These are phyloP conservation scores for Agelas oroides DNA, from an alignment of 37 sponge, comb jelly and placozoan genomes.

Conservation along the genomic window DNA sequence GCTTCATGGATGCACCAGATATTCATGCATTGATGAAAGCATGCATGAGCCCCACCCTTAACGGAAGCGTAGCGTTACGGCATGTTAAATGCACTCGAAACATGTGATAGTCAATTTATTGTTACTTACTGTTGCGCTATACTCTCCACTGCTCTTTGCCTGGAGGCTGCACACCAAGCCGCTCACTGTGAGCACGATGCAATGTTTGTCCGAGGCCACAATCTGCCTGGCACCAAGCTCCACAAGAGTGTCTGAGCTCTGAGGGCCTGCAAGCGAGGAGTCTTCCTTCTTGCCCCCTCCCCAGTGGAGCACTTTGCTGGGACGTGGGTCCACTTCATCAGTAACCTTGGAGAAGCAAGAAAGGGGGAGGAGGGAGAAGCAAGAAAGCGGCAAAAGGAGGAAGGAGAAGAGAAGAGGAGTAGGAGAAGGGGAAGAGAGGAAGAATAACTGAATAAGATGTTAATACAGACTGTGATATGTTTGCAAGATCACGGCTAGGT, in stretches of 20 bases:
- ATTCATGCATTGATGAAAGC: no score
- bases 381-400: neutral
- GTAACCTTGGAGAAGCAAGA: slow-evolving; percentile 3
- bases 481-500: no score
- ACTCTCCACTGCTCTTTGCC: slow-evolving; percentile 21
- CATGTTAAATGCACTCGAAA: no score
- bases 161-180: slow-evolving; percentile 60
- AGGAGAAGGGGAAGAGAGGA: no score
- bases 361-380: neutral
- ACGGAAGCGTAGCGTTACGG: no score
- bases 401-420: neutral
- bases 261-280: neutral
- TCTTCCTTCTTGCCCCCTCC: slow-evolving; percentile 18
- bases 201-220: slow-evolving; percentile 50
- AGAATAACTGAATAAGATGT: no score
- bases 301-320: slow-evolving; percentile 43
- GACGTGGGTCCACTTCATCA: slow-evolving; percentile 4
- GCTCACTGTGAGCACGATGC: slow-evolving; percentile 59
- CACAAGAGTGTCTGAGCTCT: slow-evolving; percentile 10
- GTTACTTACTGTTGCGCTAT: slow-evolving; percentile 11
- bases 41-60: no score
- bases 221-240: slow-evolving; percentile 69
- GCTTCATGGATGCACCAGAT: no score
- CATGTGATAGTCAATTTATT: no score
- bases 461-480: no score